A percentile compares a stretch with the other conserved stretches of the same genome.
phyloP scores from a whole-genome alignment of 2,888 invertebrate genomes.

The Myopa testacea region DNA sequence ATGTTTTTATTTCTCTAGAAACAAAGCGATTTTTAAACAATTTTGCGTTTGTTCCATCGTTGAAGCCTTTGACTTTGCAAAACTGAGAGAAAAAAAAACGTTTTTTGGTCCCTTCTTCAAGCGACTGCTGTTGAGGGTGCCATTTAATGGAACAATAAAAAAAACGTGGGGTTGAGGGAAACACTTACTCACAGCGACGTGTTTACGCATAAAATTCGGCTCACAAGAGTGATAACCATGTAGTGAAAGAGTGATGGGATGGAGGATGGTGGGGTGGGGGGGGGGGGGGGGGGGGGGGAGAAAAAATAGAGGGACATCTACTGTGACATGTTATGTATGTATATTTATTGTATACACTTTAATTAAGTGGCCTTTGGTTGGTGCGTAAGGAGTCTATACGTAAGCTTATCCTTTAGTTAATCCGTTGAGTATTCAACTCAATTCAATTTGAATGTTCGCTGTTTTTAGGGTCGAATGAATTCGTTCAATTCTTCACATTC shows the following conservation, averaged over 20 bases:
- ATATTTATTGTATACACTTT: slow-evolving; percentile 14
- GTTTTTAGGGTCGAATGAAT: no score
- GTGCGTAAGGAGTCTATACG: not conserved
- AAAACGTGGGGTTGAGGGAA: not conserved
- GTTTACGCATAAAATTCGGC: slow-evolving; percentile 33
- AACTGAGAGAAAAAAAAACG: no score
- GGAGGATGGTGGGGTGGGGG: no score
- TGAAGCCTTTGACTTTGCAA: no score
- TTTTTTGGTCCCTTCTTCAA: no score
- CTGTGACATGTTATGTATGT: not conserved
- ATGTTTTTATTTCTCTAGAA: no score
- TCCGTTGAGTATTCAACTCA: no score
- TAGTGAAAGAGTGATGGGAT: not conserved
- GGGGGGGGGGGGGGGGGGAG: not conserved
- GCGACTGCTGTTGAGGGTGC: no score
- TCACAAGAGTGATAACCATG: slow-evolving; percentile 13
- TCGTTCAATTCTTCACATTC: no score
- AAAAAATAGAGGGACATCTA: not conserved
- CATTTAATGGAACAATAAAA: not conserved
- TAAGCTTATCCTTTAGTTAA: not conserved
- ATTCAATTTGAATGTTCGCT: no score
- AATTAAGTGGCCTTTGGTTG: not conserved
- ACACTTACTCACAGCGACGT: slow-evolving; percentile 9
- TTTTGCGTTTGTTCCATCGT: no score
- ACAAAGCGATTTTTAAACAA: no score